phyloP scores from a whole-genome alignment of 1,140 invertebrate species.

The Dendrolimus kikuchii region DNA sequence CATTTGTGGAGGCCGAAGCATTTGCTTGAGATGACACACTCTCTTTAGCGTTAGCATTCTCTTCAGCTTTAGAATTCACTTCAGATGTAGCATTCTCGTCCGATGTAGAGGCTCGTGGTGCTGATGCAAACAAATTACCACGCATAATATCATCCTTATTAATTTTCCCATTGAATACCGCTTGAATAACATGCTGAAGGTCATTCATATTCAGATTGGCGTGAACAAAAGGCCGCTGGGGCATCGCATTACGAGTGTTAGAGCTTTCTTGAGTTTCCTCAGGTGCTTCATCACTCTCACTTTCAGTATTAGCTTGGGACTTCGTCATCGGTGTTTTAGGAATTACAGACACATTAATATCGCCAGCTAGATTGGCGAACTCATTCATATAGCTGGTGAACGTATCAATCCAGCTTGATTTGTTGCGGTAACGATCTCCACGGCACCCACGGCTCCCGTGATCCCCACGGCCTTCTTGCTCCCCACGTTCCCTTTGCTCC shows the following conservation, averaged over 20 bases:
- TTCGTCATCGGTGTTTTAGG: constrained; percentile 7
- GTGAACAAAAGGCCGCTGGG: too few species aligned
- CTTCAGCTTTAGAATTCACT: too few species aligned
- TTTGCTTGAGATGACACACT: not conserved
- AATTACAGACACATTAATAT: constrained; percentile 30
- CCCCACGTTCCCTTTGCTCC: constrained; percentile 14
- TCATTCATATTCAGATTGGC: too few species aligned
- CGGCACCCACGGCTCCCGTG: constrained; percentile 17
- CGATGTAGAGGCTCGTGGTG: constrained; percentile 12
- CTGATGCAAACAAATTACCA: constrained; percentile 14
- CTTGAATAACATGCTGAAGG: too few species aligned
- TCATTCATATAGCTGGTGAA: constrained; percentile 64
- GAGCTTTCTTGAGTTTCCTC: constrained; percentile 6
- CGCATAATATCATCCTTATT: constrained; percentile 1
- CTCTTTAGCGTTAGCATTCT: too few species aligned
- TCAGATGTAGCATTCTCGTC: too few species aligned
- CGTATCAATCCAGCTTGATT: constrained; percentile 54
- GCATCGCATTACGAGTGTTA: not conserved
- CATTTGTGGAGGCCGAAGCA: not conserved
- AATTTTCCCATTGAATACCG: too few species aligned
- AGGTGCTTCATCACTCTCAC: constrained; percentile 1
- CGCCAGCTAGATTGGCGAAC: constrained; percentile 63
- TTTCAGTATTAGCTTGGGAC: constrained; percentile 2
- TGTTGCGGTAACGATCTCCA: constrained; percentile 24
- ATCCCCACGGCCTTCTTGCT: constrained; percentile 8